A percentile compares a stretch with the other conserved stretches of the same genome.
Evolutionary conservation across 2,113 vertebrate species (phyloP).

Genomic region (Lophura nycthemera): DNA sequence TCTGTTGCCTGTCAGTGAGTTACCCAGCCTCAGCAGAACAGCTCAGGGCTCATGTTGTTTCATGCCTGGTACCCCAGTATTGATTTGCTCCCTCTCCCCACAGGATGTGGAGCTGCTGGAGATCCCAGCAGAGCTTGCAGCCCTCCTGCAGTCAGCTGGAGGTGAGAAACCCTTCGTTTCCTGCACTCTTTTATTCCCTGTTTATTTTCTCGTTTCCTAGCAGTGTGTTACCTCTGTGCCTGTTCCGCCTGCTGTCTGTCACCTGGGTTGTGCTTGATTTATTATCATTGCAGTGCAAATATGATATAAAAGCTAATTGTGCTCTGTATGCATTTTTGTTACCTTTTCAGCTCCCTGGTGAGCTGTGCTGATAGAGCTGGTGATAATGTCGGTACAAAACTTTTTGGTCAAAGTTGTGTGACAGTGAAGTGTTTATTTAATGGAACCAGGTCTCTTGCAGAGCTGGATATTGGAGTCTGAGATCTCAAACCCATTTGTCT

Average conservation of each 20-base stretch:
- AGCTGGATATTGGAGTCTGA: background rate
- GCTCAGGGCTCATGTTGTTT: background rate
- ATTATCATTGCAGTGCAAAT: background rate
- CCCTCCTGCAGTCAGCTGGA: slow-evolving; percentile 79
- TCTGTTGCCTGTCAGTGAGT: background rate
- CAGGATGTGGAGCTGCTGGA: slow-evolving; percentile 91
- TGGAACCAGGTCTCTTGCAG: background rate
- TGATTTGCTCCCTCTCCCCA: background rate
- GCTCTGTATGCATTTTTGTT: background rate
- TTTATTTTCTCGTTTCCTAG: background rate
- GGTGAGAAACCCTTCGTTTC: slow-evolving; percentile 73
- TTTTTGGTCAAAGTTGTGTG: background rate
- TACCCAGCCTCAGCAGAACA: background rate
- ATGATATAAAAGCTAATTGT: background rate
- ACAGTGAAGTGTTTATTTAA: background rate
- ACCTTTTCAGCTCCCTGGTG: background rate
- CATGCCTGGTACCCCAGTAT: background rate
- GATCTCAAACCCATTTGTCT: background rate
- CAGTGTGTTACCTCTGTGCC: background rate
- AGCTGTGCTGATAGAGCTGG: background rate
- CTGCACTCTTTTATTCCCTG: background rate
- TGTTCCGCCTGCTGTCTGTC: background rate
- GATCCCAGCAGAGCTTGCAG: slow-evolving; percentile 91
- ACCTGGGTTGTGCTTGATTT: background rate
- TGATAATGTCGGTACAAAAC: background rate